Evolutionary conservation across 2,888 invertebrate species (phyloP), one percentile per base, ranked within the genome.

Genomic region (Autographa pulchrina): DNA sequence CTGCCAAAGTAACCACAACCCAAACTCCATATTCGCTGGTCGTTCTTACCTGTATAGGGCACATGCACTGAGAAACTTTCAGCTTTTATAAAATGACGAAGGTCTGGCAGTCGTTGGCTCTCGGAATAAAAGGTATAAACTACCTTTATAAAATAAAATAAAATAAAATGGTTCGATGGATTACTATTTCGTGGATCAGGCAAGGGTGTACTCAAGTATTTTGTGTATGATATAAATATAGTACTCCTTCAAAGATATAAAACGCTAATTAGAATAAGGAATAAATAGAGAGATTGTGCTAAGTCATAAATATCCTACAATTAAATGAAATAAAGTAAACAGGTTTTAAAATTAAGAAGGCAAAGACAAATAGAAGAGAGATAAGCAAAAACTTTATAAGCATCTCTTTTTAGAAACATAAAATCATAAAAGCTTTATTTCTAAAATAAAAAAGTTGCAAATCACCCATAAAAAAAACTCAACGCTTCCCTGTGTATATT

Each of bases 181-280:
- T 56, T 56, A 56, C 54, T 56, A 25, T 56, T 56, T 1, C 25
- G 54, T 20, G 54, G 8, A 54, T 11, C 2, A 54, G 54, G 54
- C 54, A 54, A 54, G 54, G 54, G 54, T 54, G 54, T 54, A 20
- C 54, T 56, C 25, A 56, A 25, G 54, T 56, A 56, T 56, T 25
- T 25, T 20, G 54, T 56, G 54, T 56, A 56, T 56, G 2, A 56
- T 56, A 56, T 56, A 25, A 3, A 9, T 6, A 20, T 54, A 7
- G 18, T 9, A 25, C 3, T 25, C 3, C 25, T 25, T 25, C 3
- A 25, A 25, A 25, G 25, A 25, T 25, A 25, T 25, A 25, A 25
- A 25, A 25, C 2, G 25, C 25, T 25, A 25, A 25, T 25, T 25
- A 25, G 3, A 25, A 25, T 25, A 25, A 25, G 25, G 25, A 2